Conservation (phyloP, 2,113 vertebrate species). For the Odontesthes bonariensis region DNA sequence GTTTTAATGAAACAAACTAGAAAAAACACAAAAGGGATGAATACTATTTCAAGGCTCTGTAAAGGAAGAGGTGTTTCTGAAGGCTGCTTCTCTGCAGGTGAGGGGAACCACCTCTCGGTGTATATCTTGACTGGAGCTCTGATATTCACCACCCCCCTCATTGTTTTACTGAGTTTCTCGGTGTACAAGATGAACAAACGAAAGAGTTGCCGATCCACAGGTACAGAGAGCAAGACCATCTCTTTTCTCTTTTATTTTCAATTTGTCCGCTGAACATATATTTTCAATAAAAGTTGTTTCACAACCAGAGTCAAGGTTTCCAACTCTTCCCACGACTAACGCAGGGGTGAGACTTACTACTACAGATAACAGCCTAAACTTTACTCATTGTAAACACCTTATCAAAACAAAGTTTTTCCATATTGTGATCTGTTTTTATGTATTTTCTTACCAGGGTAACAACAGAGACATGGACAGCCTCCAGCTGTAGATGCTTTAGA, state of each 20-base stretch:
- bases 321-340: accelerated
- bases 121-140: slow-evolving; percentile 34
- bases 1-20: too few relatives aligned
- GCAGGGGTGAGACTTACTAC: not conserved
- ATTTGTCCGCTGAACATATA: not conserved
- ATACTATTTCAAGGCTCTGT: too few relatives aligned
- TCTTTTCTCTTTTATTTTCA: not conserved
- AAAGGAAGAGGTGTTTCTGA: not conserved
- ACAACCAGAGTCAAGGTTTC: not conserved
- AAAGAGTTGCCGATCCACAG: accelerated
- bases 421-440: too few relatives aligned
- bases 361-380: too few relatives aligned
- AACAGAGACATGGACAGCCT: too few relatives aligned
- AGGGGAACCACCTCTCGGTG: not conserved
- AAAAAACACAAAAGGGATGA: too few relatives aligned
- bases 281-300: not conserved
- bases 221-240: not conserved
- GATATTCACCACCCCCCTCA: not conserved
- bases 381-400: too few relatives aligned
- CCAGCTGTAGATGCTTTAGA: too few relatives aligned
- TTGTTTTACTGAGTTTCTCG: slow-evolving; percentile 8
- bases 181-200: not conserved
- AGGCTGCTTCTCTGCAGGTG: not conserved
- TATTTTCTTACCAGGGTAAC: too few relatives aligned
- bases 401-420: too few relatives aligned